Evolutionary conservation across 1,140 invertebrate genomes (phyloP).

Genomic region (Acromyrmex echinatior): DNA sequence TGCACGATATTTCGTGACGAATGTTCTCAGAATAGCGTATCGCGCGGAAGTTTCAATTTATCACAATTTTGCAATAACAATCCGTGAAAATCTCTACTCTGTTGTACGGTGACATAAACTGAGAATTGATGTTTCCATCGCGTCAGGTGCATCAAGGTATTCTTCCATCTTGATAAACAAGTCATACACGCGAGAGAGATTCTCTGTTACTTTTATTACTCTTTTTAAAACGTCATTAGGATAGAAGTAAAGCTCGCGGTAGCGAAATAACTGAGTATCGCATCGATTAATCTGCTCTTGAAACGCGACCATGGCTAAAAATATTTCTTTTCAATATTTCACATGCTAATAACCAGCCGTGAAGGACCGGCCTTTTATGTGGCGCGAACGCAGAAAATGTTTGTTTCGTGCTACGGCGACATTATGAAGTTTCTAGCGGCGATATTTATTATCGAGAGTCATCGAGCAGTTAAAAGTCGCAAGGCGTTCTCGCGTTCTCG

Average conservation of each 20-base stretch:
- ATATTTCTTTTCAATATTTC: slow-evolving; percentile 61
- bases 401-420: slow-evolving; percentile 18
- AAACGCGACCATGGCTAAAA: slow-evolving; percentile 58
- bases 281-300: slow-evolving; percentile 36
- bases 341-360: slow-evolving; percentile 31
- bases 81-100: neutral
- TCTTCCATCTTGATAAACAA: neutral
- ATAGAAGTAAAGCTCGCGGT: slow-evolving; percentile 23
- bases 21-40: neutral
- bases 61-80: slow-evolving; percentile 9
- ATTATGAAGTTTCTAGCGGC: slow-evolving; percentile 34
- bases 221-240: slow-evolving; percentile 7
- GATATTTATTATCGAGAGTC: slow-evolving; percentile 47
- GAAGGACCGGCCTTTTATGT: slow-evolving; percentile 16
- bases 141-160: too few species aligned
- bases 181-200: neutral
- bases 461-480: slow-evolving; percentile 14
- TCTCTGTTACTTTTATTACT: neutral
- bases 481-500: neutral
- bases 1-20: slow-evolving; percentile 29
- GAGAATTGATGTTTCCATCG: neutral
- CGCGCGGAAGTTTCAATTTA: neutral
- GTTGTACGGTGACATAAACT: neutral
- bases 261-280: slow-evolving; percentile 24
- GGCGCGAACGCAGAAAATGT: slow-evolving; percentile 44